Percentiles rank a stretch among this genome's conserved stretches.
phyloP scores from a whole-genome alignment of 2,888 invertebrate genomes.

The Nasonovia ribisnigri region DNA sequence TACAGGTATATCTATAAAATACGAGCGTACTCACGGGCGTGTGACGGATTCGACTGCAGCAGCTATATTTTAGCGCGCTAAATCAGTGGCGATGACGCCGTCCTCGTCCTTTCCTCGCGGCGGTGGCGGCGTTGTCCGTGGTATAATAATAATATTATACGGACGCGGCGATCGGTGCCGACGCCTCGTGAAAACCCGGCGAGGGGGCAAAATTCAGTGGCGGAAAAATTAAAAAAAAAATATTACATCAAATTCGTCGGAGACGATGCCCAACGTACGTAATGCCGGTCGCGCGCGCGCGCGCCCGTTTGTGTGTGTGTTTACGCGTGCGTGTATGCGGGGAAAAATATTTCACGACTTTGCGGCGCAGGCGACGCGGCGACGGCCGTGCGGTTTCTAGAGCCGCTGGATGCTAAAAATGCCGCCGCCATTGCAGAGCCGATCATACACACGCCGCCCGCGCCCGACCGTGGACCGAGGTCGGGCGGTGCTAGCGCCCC shows the following conservation, averaged over 20 bases:
- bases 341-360: neutral
- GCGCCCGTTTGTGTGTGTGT: neutral
- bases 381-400: constrained; percentile 61
- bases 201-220: neutral
- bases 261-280: neutral
- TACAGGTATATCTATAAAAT: neutral
- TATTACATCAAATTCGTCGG: neutral
- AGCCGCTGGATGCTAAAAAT: constrained; percentile 61
- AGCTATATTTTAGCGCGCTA: neutral
- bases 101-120: neutral
- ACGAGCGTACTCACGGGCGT: constrained; percentile 20
- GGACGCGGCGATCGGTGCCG: neutral
- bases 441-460: constrained; percentile 41
- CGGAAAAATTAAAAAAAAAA: neutral
- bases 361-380: constrained; percentile 49
- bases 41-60: neutral
- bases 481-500: constrained; percentile 44
- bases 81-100: neutral
- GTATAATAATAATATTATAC: neutral
- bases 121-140: neutral
- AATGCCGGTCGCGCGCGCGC: neutral
- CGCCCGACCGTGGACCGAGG: constrained; percentile 33
- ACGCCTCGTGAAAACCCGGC: neutral
- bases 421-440: constrained; percentile 43
- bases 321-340: neutral